phyloP scores from a whole-genome alignment of 2,797 vertebrate species.

The Rhinoraja longicauda region DNA sequence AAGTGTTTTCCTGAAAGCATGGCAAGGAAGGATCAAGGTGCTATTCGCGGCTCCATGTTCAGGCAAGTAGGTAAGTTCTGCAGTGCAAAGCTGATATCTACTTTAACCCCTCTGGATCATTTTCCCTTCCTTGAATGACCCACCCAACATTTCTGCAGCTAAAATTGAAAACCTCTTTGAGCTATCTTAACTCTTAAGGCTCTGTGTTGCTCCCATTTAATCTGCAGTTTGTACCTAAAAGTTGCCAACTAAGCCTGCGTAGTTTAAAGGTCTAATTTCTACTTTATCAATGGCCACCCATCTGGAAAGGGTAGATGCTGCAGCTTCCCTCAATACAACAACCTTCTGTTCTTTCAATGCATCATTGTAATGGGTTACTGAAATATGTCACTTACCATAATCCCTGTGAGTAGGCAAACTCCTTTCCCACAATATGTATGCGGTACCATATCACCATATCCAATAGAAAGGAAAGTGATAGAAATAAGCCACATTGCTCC shows the following conservation, averaged over 20 bases:
- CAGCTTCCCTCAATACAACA: not conserved
- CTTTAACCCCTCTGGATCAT: not conserved
- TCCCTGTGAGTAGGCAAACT: constrained; percentile 96
- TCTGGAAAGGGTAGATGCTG: not conserved
- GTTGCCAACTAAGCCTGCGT: not conserved
- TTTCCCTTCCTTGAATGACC: not conserved
- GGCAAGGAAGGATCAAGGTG: not conserved
- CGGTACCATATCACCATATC: constrained; percentile 98
- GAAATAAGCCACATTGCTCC: constrained; percentile 99
- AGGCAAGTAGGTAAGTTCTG: not conserved
- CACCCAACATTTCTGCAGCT: not conserved
- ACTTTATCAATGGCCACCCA: not conserved
- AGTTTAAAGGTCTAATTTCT: not conserved
- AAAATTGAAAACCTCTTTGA: not conserved
- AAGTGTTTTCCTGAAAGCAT: not conserved
- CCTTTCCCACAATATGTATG: constrained; percentile 99
- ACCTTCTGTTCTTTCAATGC: not conserved
- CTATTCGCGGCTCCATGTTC: not conserved
- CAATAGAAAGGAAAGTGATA: constrained; percentile 98
- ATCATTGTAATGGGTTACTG: not conserved
- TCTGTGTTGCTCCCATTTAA: not conserved
- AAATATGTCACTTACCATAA: constrained; percentile 78
- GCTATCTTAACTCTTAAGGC: no score
- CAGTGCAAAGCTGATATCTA: not conserved
- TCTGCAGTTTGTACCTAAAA: not conserved